Conservation (phyloP, 2,797 vertebrate genomes). For the Sciurus vulgaris region DNA sequence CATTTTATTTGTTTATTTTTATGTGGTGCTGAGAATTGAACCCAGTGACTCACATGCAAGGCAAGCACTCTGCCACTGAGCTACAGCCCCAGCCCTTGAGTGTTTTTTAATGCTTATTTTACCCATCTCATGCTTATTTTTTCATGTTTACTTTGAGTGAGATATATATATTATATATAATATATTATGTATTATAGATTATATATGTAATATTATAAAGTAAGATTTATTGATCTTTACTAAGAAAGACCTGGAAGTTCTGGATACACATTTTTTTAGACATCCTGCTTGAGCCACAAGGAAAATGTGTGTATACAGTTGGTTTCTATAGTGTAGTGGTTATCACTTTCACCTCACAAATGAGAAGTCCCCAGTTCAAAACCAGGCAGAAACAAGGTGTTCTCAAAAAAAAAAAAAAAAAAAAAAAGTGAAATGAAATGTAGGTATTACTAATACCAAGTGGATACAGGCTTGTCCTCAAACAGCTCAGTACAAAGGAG, state of each 20-base stretch:
- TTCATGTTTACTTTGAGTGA: background rate
- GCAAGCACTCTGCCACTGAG: too few relatives aligned
- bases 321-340: too few relatives aligned
- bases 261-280: background rate
- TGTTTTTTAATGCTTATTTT: background rate
- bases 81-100: too few relatives aligned
- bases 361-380: too few relatives aligned
- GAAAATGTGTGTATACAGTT: too few relatives aligned
- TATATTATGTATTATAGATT: background rate
- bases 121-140: background rate
- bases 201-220: background rate
- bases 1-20: too few relatives aligned
- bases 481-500: background rate
- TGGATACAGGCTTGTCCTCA: background rate
- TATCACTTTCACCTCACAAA: too few relatives aligned
- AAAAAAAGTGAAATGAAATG: background rate
- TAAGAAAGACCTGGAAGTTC: background rate
- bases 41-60: too few relatives aligned
- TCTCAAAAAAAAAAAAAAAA: too few relatives aligned
- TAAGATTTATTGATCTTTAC: background rate
- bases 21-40: too few relatives aligned
- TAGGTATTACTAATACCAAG: background rate
- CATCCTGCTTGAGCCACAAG: background rate
- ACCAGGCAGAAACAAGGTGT: too few relatives aligned
- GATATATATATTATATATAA: too few relatives aligned